These are phyloP conservation scores for Antechinus stuartii DNA, from an alignment of 2,113 vertebrate species.

Conservation along the genomic window DNA sequence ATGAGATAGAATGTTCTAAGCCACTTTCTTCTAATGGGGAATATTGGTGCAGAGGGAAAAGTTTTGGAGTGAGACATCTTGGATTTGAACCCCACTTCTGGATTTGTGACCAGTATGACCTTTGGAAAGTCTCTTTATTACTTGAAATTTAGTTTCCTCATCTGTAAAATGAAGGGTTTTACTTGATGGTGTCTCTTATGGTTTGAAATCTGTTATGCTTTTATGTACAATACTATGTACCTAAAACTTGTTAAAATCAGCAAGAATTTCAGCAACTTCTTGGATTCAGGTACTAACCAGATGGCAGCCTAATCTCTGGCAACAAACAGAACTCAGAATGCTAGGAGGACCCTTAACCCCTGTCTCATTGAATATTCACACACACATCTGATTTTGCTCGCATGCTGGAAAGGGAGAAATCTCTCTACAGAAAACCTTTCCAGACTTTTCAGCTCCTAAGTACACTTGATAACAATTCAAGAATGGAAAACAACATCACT, in stretches of 20 bases:
- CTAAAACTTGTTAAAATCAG: conserved; percentile 58
- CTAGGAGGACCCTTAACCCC: conserved; percentile 44
- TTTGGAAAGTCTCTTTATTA: neutral
- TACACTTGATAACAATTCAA: conserved; percentile 43
- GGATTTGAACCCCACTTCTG: neutral
- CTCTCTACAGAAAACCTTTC: conserved; percentile 26
- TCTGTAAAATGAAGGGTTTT: neutral
- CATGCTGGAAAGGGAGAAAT: neutral
- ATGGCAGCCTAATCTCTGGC: conserved; percentile 72
- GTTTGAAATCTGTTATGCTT: neutral
- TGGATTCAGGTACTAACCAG: conserved; percentile 69
- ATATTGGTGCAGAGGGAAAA: neutral
- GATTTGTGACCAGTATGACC: neutral
- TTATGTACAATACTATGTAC: neutral
- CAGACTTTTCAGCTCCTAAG: conserved; percentile 18
- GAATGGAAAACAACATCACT: conserved; percentile 12
- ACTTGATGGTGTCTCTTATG: neutral
- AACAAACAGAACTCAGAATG: conserved; percentile 59
- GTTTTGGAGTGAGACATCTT: neutral
- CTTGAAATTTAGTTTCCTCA: neutral
- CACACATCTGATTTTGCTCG: conserved; percentile 27
- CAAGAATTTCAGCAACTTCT: conserved; percentile 58
- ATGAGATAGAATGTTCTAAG: neutral
- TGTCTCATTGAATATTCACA: conserved; percentile 62
- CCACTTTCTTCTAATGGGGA: neutral